Conservation (phyloP, 1,140 invertebrate species). For the Zaprionus africanus region DNA sequence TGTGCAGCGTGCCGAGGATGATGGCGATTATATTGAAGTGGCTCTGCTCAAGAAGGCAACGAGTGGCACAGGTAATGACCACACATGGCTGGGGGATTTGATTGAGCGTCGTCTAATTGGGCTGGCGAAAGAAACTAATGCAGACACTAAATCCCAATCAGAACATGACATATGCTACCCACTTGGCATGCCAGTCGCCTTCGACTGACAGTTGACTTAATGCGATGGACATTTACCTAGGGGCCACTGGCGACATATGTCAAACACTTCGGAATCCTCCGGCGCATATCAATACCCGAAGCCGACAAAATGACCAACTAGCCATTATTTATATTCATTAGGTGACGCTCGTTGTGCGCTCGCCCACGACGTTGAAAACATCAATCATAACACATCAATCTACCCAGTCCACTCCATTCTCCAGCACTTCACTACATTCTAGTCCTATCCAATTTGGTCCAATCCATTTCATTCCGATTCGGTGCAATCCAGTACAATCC, state of each 20-base stretch:
- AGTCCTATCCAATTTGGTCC: constrained; percentile 24
- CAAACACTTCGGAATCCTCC: not conserved
- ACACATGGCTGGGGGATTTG: constrained; percentile 5
- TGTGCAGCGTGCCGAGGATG: constrained; percentile 81
- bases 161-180: constrained; percentile 6
- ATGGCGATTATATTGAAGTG: constrained; percentile 82
- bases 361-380: constrained; percentile 40
- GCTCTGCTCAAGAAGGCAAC: constrained; percentile 77
- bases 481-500: constrained; percentile 33
- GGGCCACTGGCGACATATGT: constrained; percentile 25
- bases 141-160: constrained; percentile 13
- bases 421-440: constrained; percentile 8
- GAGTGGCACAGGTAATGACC: constrained; percentile 67
- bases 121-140: not conserved
- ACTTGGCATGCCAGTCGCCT: constrained; percentile 45
- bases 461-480: constrained; percentile 8
- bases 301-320: not conserved
- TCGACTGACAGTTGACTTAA: constrained; percentile 30
- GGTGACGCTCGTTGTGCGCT: constrained; percentile 53
- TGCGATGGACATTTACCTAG: constrained; percentile 23
- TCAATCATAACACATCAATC: constrained; percentile 64
- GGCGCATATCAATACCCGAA: not conserved
- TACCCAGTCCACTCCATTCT: not conserved
- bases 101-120: constrained; percentile 38
- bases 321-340: constrained; percentile 68